Conservation (phyloP, 2,113 vertebrate species). For the Hiodon alosoides region DNA sequence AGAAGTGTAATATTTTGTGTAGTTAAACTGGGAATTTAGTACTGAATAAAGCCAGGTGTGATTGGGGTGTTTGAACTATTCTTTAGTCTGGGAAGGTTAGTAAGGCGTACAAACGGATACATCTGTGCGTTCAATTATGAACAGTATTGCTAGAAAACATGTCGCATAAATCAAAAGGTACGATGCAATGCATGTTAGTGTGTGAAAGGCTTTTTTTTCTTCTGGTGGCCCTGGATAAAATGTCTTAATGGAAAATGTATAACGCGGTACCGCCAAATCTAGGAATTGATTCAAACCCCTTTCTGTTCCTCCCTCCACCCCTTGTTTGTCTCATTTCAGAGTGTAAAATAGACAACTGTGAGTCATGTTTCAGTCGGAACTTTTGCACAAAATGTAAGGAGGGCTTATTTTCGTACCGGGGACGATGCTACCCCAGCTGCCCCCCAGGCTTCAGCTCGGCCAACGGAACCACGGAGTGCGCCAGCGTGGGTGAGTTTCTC, state of each 20-base stretch:
- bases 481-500: constrained; percentile 71
- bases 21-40: too few species aligned
- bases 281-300: background rate
- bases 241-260: too few species aligned
- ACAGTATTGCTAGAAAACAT: too few species aligned
- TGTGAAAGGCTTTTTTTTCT: background rate
- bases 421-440: constrained; percentile 81
- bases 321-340: constrained; percentile 62
- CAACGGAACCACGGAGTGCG: constrained; percentile 90
- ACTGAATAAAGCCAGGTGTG: too few species aligned
- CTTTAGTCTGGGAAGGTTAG: too few species aligned
- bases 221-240: background rate
- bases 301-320: constrained; percentile 36
- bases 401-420: constrained; percentile 90
- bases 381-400: constrained; percentile 99
- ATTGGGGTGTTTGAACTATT: too few species aligned
- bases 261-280: too few species aligned
- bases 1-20: too few species aligned
- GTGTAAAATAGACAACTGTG: constrained; percentile 97
- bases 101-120: too few species aligned
- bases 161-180: too few species aligned
- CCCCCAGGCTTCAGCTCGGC: constrained; percentile 73
- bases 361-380: constrained; percentile 94
- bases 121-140: too few species aligned
- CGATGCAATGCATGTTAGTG: too few species aligned